Base-by-base conservation (phyloP, 1,140 invertebrate genomes). In the Cephus cinctus region DNA sequence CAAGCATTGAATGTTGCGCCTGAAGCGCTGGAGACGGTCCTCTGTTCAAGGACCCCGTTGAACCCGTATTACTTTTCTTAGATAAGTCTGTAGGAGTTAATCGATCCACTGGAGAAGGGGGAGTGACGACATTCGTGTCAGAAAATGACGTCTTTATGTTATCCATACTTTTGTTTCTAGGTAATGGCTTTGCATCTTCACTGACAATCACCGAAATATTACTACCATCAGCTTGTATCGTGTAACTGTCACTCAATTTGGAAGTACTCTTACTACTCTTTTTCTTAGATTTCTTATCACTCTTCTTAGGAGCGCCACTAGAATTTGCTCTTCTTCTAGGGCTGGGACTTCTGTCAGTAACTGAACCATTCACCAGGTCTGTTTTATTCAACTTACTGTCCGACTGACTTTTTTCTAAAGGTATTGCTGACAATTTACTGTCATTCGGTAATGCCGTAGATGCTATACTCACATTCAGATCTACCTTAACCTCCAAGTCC, bases 371-470 rank as follows among this genome's bases (percentile, higher is more conserved):
- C 1, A 48, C 25, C 2, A 20, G 30, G 4, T 73, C 73, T 1
- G 76, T 69, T 48, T 83, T 81, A 57, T 82, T 81, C 4, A 83
- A 58, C 57, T 82, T 83, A 21, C 82, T 84, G 58, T 85, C 83
- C 0, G 83, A 84, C 59, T 84, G 83, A 60, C 83, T 84, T 48
- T 85, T 85, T 50, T 85, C 83, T 14, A 85, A 53, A 3, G 76
- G 73, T 27, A 73, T 73, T 2, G 67, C n/a, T 12, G 3, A 12
- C 39, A 21, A 15, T 22, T n/a, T 12, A 11, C 21, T 41, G 11
- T 41, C 39, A 27, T 27, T 27, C n/a, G 6, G 25, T 27, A n/a
- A 27, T 27, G 6, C 25, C 6, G n/a, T 27, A n/a, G n/a, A n/a
- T n/a, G n/a, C n/a, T 27, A 8, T 6, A 27, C n/a, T 27, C 6